A percentile compares a stretch with the other conserved stretches of the same genome.
These are phyloP conservation scores for Salticus scenicus DNA, from an alignment of 2,888 invertebrate genomes.

Conservation along the genomic window DNA sequence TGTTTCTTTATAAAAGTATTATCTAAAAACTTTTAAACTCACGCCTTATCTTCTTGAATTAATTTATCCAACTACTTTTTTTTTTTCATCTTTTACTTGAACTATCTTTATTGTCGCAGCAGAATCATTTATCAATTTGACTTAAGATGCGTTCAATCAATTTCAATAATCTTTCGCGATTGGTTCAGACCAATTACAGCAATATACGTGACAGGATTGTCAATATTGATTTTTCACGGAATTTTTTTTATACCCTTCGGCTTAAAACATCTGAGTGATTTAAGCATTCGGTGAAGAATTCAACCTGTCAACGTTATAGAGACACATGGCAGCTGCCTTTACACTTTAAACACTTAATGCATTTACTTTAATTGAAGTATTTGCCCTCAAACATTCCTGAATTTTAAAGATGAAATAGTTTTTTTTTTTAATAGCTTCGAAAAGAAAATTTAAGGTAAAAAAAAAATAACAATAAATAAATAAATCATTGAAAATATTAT, in stretches of 20 bases:
- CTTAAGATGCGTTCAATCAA: slow-evolving; percentile 5
- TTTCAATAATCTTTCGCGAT: background rate
- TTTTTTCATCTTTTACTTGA: too few relatives aligned
- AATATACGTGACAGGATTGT: background rate
- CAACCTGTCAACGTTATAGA: background rate
- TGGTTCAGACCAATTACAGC: background rate
- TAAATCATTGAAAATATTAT: too few relatives aligned
- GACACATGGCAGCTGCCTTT: background rate
- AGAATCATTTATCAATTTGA: too few relatives aligned
- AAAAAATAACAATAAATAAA: too few relatives aligned
- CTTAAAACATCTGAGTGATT: background rate
- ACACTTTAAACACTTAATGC: background rate
- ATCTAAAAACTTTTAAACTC: too few relatives aligned
- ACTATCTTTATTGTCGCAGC: too few relatives aligned
- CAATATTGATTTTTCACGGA: background rate
- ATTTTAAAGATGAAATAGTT: too few relatives aligned
- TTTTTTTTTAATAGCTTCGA: too few relatives aligned
- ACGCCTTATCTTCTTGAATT: too few relatives aligned
- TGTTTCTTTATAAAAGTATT: too few relatives aligned
- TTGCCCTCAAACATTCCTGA: background rate
- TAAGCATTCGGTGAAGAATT: background rate
- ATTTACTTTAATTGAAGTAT: background rate
- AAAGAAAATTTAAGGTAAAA: too few relatives aligned
- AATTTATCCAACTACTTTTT: too few relatives aligned
- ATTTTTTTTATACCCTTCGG: background rate